Percentiles rank a stretch among this genome's conserved stretches.
These are phyloP conservation scores for Acanthurus lineatus DNA, from an alignment of 2,797 vertebrate genomes.

Conservation along the genomic window DNA sequence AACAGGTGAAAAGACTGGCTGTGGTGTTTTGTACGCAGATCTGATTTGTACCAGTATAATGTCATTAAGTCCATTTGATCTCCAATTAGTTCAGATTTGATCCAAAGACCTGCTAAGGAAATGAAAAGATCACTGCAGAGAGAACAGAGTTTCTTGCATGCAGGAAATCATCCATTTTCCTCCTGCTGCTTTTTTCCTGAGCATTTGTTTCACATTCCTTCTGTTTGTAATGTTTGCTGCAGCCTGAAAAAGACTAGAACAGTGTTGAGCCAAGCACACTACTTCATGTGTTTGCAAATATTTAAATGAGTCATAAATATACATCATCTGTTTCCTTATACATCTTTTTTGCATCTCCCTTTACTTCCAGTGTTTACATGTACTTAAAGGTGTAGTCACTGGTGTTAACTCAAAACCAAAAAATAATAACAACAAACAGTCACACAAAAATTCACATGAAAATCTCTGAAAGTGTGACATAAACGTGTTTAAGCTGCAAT, in stretches of 20 bases:
- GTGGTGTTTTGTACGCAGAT: conserved; percentile 8
- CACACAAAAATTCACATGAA: not conserved
- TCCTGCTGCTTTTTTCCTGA: conserved; percentile 27
- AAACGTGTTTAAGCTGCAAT: conserved; percentile 24
- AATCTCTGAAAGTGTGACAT: not conserved
- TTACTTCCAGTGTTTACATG: not conserved
- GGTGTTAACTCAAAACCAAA: not conserved
- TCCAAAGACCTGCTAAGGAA: conserved; percentile 52
- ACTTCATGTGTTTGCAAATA: conserved; percentile 30
- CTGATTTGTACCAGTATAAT: not conserved
- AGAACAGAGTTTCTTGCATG: conserved; percentile 42
- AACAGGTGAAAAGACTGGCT: too few relatives aligned
- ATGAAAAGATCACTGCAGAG: conserved; percentile 59
- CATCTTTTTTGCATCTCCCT: not conserved
- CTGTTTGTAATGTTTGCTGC: conserved; percentile 16
- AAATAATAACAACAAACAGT: conserved; percentile 6
- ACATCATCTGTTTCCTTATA: conserved; percentile 20
- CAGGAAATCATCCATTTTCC: conserved; percentile 51
- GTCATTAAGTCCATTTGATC: not conserved
- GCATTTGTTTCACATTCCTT: conserved; percentile 58
- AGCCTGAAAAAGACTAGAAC: not conserved
- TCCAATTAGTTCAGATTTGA: conserved; percentile 32
- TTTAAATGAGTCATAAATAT: conserved; percentile 53
- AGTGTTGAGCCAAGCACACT: not conserved
- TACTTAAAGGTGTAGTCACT: conserved; percentile 39